Percentiles rank a stretch among this genome's conserved stretches.
Conservation (phyloP, 1,140 invertebrate species). For the Lordiphosa clarofinis region DNA sequence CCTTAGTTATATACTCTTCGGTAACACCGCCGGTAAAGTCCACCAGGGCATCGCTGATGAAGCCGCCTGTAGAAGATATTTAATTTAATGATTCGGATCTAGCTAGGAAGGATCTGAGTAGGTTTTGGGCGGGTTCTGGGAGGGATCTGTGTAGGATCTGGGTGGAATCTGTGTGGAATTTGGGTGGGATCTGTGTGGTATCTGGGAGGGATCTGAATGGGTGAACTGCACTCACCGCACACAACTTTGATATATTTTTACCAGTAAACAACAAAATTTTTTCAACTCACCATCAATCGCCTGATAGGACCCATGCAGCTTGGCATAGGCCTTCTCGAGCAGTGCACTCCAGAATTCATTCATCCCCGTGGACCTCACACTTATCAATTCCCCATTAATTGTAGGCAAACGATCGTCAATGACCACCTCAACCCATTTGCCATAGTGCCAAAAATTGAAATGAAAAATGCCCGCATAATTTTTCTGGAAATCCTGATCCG, state of each 20-base stretch:
- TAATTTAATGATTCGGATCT: too few relatives aligned
- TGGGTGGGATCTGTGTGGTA: too few relatives aligned
- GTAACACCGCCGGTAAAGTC: constrained; percentile 99
- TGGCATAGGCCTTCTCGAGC: constrained; percentile 86
- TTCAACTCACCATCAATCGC: constrained; percentile 90
- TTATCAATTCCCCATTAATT: constrained; percentile 92
- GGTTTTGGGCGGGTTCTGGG: too few relatives aligned
- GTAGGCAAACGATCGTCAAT: constrained; percentile 97
- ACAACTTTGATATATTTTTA: too few relatives aligned
- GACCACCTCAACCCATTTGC: constrained; percentile 94
- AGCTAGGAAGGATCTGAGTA: too few relatives aligned
- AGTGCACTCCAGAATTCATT: constrained; percentile 98
- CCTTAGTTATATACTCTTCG: constrained; percentile 94
- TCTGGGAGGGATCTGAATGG: too few relatives aligned
- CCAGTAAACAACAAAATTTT: too few relatives aligned
- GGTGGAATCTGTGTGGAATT: too few relatives aligned
- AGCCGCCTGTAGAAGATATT: constrained; percentile 87
- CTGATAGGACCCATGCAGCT: constrained; percentile 98
- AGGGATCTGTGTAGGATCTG: too few relatives aligned
- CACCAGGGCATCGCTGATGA: constrained; percentile 98
- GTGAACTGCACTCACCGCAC: too few relatives aligned
- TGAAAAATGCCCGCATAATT: constrained; percentile 96
- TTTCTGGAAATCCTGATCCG: constrained; percentile 96
- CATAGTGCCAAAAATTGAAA: constrained; percentile 98
- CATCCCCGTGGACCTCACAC: constrained; percentile 94